Percentiles rank a stretch among this genome's conserved stretches.
These are phyloP conservation scores for Parus major DNA, from an alignment of 2,113 vertebrate species.

Conservation along the genomic window DNA sequence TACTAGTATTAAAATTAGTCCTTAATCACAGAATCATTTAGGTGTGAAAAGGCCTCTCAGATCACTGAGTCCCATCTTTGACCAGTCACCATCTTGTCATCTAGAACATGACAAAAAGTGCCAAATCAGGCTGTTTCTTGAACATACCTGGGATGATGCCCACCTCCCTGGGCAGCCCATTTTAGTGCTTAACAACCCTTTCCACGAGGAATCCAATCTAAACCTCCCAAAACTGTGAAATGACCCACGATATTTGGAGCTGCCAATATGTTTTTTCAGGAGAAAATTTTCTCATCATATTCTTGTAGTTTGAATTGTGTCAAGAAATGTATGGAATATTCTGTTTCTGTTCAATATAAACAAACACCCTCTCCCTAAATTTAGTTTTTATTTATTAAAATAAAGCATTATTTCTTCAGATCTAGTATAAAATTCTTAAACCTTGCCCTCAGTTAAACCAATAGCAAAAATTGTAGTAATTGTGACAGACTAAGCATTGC, in stretches of 20 bases:
- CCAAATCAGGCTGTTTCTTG: background rate
- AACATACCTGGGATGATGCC: background rate
- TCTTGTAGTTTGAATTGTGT: background rate
- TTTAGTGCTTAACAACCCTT: background rate
- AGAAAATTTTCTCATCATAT: rapidly evolving
- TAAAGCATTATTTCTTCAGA: background rate
- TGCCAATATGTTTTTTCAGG: background rate
- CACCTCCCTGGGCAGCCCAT: no score
- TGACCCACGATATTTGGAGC: background rate
- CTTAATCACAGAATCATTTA: background rate
- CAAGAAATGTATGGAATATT: background rate
- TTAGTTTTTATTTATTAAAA: background rate
- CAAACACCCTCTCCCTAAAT: rapidly evolving
- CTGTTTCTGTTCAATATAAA: background rate
- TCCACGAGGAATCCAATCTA: background rate
- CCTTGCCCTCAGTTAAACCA: background rate
- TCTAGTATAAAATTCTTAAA: background rate
- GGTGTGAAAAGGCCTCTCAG: background rate
- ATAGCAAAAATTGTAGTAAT: background rate
- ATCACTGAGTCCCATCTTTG: background rate
- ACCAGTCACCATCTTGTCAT: background rate
- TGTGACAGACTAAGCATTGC: background rate
- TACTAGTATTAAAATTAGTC: background rate
- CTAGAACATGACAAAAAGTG: background rate
- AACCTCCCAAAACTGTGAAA: background rate